A percentile compares a stretch with the other conserved stretches of the same genome.
Evolutionary conservation across 2,113 vertebrate genomes (phyloP).

Genomic region (Charina bottae): DNA sequence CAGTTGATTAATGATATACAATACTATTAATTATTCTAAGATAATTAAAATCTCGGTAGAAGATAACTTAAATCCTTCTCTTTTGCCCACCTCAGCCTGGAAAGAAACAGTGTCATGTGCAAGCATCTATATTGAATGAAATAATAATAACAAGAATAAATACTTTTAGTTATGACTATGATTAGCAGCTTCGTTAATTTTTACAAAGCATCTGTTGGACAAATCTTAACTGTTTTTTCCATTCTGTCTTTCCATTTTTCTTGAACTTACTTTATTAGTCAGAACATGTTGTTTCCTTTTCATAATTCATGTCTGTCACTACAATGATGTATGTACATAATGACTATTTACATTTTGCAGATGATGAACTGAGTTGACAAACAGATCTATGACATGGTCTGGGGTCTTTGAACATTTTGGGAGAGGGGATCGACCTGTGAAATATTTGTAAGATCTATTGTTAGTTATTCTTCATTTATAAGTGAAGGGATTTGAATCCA

Average conservation of each 20-base stretch:
- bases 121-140: neutral
- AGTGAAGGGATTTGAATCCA: neutral
- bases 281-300: neutral
- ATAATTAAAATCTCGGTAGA: no score
- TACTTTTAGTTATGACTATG: neutral
- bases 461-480: neutral
- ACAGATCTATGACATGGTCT: neutral
- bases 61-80: neutral
- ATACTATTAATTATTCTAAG: neutral
- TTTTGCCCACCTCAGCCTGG: neutral
- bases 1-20: neutral
- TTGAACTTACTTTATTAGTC: neutral
- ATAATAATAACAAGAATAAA: neutral
- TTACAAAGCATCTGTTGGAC: neutral
- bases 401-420: neutral
- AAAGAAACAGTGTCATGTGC: neutral
- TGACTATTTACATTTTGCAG: neutral
- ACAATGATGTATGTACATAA: neutral
- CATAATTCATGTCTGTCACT: neutral
- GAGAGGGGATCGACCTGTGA: neutral
- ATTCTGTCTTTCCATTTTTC: neutral
- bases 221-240: neutral
- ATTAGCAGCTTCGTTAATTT: neutral
- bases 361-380: neutral
- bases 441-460: neutral